These are phyloP conservation scores for Lasioglossum villosulum DNA, from an alignment of 2,888 invertebrate species.

Conservation along the genomic window DNA sequence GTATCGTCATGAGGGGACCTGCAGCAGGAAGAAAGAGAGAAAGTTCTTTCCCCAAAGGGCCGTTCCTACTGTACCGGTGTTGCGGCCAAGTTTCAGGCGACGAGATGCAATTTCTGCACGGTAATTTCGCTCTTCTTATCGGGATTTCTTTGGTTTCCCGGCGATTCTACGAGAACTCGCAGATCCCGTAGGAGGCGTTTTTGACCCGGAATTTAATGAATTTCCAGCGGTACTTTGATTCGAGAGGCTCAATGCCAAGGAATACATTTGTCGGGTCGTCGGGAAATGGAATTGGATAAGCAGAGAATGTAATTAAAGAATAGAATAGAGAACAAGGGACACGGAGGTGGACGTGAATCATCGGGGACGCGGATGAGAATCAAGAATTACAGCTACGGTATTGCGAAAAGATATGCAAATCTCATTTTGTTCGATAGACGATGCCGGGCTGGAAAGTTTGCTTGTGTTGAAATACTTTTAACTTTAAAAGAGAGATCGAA, in stretches of 20 bases:
- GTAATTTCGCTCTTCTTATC: conserved; percentile 26
- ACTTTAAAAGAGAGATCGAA: neutral
- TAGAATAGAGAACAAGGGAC: neutral
- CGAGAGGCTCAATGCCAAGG: neutral
- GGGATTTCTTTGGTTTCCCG: conserved; percentile 19
- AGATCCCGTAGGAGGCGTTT: neutral
- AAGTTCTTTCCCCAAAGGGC: conserved; percentile 32
- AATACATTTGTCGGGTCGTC: neutral
- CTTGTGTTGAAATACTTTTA: neutral
- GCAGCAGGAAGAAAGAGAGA: neutral
- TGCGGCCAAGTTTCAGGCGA: conserved; percentile 30
- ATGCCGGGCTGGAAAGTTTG: neutral
- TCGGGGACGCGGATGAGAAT: neutral
- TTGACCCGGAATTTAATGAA: conserved; percentile 5
- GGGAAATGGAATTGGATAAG: conserved; percentile 1
- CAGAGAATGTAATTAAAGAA: neutral
- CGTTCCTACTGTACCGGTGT: neutral
- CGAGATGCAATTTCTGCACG: conserved; percentile 38
- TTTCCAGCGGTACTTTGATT: neutral
- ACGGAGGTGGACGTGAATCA: neutral
- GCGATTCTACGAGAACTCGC: neutral
- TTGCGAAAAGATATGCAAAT: neutral
- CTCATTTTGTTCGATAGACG: neutral
- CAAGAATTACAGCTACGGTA: neutral
- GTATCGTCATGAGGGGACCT: neutral